Evolutionary conservation across 2,113 vertebrate species (phyloP).

Genomic region (Erythrocercus mccallii): DNA sequence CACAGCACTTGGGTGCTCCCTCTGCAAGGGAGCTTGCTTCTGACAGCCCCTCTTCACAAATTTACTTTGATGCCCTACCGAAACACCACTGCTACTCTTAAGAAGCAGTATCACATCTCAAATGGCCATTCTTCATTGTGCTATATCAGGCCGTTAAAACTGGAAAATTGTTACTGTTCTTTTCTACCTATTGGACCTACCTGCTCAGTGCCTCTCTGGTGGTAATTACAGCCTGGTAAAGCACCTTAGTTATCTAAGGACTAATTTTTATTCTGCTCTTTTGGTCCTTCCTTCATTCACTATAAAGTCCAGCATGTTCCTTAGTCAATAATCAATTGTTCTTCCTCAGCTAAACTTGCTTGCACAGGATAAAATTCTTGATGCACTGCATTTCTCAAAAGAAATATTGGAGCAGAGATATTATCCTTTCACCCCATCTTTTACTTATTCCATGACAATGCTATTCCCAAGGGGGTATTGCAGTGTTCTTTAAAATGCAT

Average conservation of each 20-base stretch:
- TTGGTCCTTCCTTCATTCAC: neutral
- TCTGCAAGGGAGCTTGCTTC: neutral
- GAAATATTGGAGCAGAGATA: neutral
- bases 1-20: neutral
- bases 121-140: neutral
- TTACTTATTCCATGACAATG: neutral
- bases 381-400: neutral
- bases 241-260: neutral
- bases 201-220: neutral
- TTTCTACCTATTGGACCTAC: neutral
- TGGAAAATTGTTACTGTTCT: neutral
- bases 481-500: neutral
- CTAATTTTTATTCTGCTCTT: neutral
- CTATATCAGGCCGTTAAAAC: neutral
- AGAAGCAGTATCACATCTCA: neutral
- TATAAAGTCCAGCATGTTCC: neutral
- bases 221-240: neutral
- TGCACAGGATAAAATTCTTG: neutral
- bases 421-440: neutral
- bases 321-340: neutral
- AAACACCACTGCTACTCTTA: neutral
- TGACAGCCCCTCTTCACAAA: neutral
- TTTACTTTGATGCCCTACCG: neutral
- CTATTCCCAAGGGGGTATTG: neutral
- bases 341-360: neutral